Base-by-base conservation (phyloP, 2,888 invertebrate genomes). In the Ectemnius continuus region DNA sequence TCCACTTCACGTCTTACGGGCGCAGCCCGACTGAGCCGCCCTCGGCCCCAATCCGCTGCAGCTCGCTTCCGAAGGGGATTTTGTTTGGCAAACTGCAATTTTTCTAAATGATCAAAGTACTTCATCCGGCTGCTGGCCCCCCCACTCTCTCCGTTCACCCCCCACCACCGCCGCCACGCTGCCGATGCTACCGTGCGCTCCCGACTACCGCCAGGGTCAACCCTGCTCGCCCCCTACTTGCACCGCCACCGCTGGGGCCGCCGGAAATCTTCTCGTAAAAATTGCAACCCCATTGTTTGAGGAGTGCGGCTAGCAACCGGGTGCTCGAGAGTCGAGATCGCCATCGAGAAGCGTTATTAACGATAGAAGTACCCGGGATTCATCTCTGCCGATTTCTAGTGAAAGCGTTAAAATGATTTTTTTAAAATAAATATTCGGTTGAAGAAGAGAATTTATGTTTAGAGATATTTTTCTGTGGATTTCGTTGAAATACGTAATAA, bases 61-160 rank as follows among this genome's bases (percentile, higher is more conserved):
- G 52, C 16, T 52, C 52, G 47, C 61, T 65, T 66, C 69, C 66
- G 68, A 73, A 73, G 70, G 69, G 66, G 78, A 77, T 81, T 81
- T 84, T 84, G 81, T 84, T 84, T 81, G 83, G 81, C 81, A 80
- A 84, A 81, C 81, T 80, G 78, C 75, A 82, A 80, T 85, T 82
- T 84, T 85, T 84, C 84, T 80, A 80, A 80, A 78, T 83, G 82
- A 85, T 85, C 85, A 85, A 81, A 85, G 85, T 73, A 65, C 67
- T 61, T 57, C 16, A 56, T 59, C 20, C 26, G 26, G 46, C 28
- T 57, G 60, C 52, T 20, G 20, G 56, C 11, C 28, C 28, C 1
- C n/a, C 60, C n/a, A n/a, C n/a, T n/a, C n/a, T n/a, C n/a, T n/a
- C n/a, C n/a, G n/a, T n/a, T n/a, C n/a, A n/a, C n/a, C n/a, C 56